Percentiles rank a stretch among this genome's conserved stretches.
These are phyloP conservation scores for Brachionus rubens DNA, from an alignment of 1,140 invertebrate genomes.

Conservation along the genomic window DNA sequence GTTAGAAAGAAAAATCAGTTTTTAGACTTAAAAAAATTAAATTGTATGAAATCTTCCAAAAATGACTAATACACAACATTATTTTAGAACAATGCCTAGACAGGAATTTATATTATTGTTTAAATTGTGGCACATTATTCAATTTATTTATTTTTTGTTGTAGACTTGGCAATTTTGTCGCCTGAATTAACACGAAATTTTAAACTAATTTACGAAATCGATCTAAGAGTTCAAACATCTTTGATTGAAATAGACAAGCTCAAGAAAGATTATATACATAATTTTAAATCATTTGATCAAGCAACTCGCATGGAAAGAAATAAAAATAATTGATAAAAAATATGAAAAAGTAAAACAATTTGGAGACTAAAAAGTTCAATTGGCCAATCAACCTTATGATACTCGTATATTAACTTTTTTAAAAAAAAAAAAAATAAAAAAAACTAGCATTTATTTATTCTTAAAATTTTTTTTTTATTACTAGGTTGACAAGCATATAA, in stretches of 20 bases:
- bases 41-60: too few relatives aligned
- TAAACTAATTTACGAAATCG: constrained; percentile 26
- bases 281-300: constrained; percentile 12
- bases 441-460: background rate
- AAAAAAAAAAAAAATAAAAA: too few relatives aligned
- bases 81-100: constrained; percentile 43
- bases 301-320: background rate
- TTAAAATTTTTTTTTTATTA: too few relatives aligned
- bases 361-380: constrained; percentile 39
- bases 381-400: constrained; percentile 45
- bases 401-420: background rate
- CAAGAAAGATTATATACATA: background rate
- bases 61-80: constrained; percentile 7
- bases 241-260: constrained; percentile 34
- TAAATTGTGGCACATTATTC: background rate
- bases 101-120: background rate
- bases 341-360: background rate
- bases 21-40: too few relatives aligned
- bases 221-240: background rate
- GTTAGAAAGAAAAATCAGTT: too few relatives aligned
- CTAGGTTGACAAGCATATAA: constrained; percentile 91
- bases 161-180: constrained; percentile 24
- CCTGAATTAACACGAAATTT: constrained; percentile 40
- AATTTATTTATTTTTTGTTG: background rate
- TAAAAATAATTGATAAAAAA: constrained; percentile 33